Conservation (phyloP, 1,140 invertebrate species). For the Tribolium castaneum region DNA sequence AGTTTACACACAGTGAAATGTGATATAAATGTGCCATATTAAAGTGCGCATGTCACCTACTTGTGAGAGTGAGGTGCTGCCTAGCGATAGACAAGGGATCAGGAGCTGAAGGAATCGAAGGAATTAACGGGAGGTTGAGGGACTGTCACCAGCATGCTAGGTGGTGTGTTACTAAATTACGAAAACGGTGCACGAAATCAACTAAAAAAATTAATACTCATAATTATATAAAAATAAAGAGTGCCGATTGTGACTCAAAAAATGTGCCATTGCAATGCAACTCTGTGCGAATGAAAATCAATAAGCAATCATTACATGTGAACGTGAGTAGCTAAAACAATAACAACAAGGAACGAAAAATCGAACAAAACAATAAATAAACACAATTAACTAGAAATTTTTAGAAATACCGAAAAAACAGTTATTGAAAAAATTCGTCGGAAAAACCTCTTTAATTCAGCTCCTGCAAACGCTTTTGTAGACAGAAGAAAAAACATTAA, state of each 20-base stretch:
- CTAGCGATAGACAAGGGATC: conserved; percentile 56
- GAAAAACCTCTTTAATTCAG: conserved; percentile 58
- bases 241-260: conserved; percentile 69
- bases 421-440: conserved; percentile 49
- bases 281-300: conserved; percentile 74
- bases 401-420: conserved; percentile 52
- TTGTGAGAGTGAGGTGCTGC: conserved; percentile 61
- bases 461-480: conserved; percentile 66
- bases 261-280: conserved; percentile 70
- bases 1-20: conserved; percentile 61
- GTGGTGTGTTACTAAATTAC: conserved; percentile 60
- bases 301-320: conserved; percentile 75
- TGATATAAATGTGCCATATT: conserved; percentile 62
- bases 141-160: conserved; percentile 49
- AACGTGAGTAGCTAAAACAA: conserved; percentile 71
- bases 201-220: conserved; percentile 61
- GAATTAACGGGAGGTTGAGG: background rate
- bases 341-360: conserved; percentile 61
- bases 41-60: conserved; percentile 65
- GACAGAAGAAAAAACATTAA: conserved; percentile 60
- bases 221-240: conserved; percentile 62
- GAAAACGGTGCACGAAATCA: conserved; percentile 70
- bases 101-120: conserved; percentile 40
- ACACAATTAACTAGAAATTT: conserved; percentile 39
- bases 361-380: conserved; percentile 51